Evolutionary conservation across 2,113 vertebrate genomes (phyloP), one percentile per base, ranked within the genome.

Genomic region (Tupaia chinensis): DNA sequence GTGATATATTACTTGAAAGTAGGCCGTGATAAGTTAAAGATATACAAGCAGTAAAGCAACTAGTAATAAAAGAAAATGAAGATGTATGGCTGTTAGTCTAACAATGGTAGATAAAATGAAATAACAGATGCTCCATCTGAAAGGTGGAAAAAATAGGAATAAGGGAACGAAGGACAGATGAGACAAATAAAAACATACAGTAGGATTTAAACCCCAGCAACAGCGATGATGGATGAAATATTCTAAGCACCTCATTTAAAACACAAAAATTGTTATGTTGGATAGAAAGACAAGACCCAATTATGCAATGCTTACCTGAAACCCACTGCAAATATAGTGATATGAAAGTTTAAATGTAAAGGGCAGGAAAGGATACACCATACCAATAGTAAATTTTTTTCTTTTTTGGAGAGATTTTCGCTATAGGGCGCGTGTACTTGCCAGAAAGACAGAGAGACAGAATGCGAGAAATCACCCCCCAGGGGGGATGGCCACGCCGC

Each of bases 261-360:
- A 95, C 65, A 61, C 61, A 44, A 80, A 68, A 70, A 81, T 27
- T 83, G 6, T 95, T 94, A 44, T 15, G 53, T 58, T 66, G 23
- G 20, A 25, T 93, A 61, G 89, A 87, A 87, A 76, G 94, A 32
- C 76, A 86, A 27, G 86, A 54, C 53, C 32, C 60, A 87, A 19
- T 81, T 78, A 81, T 34, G 23, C 23, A 77, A 23, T 88, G 68
- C 54, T 53, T 70, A 15, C 3, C 56, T 76, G 78, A 85, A 93
- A 20, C 58, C 11, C 53, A 70, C 69, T 77, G 89, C 89, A 79
- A 94, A 68, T 91, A 58, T 58, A 81, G 86, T 89, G 85, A 66
- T 20, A 72, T 54, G 54, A 25, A 93, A 86, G n/a, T n/a, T 86
- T 93, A 96, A 96, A 44, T 93, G 61, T 81, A n/a, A 86, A 84